Base-by-base conservation (phyloP, 1,140 invertebrate genomes). In the Drosophila mauritiana region DNA sequence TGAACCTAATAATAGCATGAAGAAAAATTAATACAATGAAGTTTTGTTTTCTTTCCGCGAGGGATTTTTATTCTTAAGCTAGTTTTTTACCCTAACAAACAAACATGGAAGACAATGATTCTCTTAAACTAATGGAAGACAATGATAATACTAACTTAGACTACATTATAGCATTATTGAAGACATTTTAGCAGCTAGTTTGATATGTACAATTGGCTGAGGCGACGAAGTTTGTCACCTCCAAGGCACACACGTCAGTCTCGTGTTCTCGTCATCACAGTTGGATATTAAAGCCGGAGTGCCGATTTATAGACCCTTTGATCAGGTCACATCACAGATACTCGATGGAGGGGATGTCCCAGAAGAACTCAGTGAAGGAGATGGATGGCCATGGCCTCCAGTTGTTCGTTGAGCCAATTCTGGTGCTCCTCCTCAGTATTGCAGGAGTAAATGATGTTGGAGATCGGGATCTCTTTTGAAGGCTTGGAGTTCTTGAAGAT, bases 401-500 rank as follows among this genome's bases (percentile, higher is more conserved):
- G 22, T 76, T 83, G 76, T 52, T 90, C 88, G 64, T 90, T 90
- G 22, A 90, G 56, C 79, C 79, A 90, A 42, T 90, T 90, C 39
- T 90, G 81, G 54, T 86, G 77, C 45, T 90, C 88, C 63, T 90
- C 88, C 31, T 86, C 85, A 40, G 73, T 67, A 17, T 43, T 17
- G 54, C 69, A 80, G 25, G 64, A 52, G 22, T 80, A 37, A 15
- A 15, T 36, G 15, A 22, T n/a, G 27, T 42, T 45, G 17, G 62
- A 40, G 7, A 57, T 12, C 17, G 54, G 45, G 5, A 13, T 51
- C 45, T 52, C 61, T 17, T 73, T 70, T 4, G 22, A 34, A 7
- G 59, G 12, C 42, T 76, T 81, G 1, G 69, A 61, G 20, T 54
- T 31, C 12, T 6, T 56, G 56, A 90, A 90, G 42, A 90, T 73